Evolutionary conservation across 2,888 invertebrate species (phyloP).

Genomic region (Trimorus sp.): DNA sequence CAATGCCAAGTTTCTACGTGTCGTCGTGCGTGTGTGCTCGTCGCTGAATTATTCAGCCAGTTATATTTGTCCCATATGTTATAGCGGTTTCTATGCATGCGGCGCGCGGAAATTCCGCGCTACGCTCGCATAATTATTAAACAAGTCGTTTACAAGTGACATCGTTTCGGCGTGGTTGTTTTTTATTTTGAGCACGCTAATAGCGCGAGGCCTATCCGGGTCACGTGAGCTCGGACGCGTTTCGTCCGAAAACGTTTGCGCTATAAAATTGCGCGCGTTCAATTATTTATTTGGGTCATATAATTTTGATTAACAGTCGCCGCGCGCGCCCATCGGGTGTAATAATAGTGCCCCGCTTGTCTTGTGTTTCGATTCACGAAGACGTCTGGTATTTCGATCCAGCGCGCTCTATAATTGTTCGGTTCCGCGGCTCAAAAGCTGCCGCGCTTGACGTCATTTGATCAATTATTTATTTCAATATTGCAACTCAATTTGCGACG

Average conservation of each 20-base stretch:
- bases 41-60: constrained; percentile 48
- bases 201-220: constrained; percentile 42
- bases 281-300: constrained; percentile 57
- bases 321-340: constrained; percentile 26
- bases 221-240: constrained; percentile 39
- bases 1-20: not conserved
- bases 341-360: constrained; percentile 44
- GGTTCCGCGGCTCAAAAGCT: constrained; percentile 26
- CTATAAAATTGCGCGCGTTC: constrained; percentile 49
- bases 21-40: constrained; percentile 25
- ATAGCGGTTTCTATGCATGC: constrained; percentile 34
- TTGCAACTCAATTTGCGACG: not conserved
- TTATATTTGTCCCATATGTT: constrained; percentile 47
- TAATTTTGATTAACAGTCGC: constrained; percentile 52
- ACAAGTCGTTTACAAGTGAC: constrained; percentile 39
- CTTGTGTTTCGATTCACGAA: constrained; percentile 40
- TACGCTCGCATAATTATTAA: constrained; percentile 39
- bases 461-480: constrained; percentile 26
- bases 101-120: constrained; percentile 32
- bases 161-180: constrained; percentile 4
- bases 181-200: constrained; percentile 16
- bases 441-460: constrained; percentile 29
- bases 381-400: constrained; percentile 42
- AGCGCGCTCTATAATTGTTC: constrained; percentile 41
- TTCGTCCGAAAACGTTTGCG: constrained; percentile 45